phyloP scores from a whole-genome alignment of 2,888 invertebrate species.

The Poecilus cupreus region DNA sequence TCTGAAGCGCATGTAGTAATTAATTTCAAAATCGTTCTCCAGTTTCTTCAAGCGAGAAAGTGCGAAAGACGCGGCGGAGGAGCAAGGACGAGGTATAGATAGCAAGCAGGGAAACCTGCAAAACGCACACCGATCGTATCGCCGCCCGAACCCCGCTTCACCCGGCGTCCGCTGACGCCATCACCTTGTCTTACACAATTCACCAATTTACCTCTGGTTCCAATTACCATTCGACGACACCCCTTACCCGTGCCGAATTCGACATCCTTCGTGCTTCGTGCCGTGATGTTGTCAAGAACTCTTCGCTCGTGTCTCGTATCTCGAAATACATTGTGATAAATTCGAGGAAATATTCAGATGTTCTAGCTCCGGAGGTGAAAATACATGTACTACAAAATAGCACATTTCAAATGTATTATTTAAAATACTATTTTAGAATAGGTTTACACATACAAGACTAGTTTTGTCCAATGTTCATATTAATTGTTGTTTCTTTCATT shows the following conservation, averaged over 20 bases:
- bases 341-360: not conserved
- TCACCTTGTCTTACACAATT: slow-evolving; percentile 52
- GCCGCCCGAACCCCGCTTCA: not conserved
- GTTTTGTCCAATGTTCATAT: too few relatives aligned
- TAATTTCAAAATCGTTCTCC: slow-evolving; percentile 55
- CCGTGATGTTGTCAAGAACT: slow-evolving; percentile 6
- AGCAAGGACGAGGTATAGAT: slow-evolving; percentile 7
- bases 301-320: not conserved
- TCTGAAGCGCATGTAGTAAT: slow-evolving; percentile 55
- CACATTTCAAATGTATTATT: too few relatives aligned
- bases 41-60: slow-evolving; percentile 50
- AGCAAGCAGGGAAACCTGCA: slow-evolving; percentile 11
- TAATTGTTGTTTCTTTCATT: too few relatives aligned
- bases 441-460: too few relatives aligned
- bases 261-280: slow-evolving; percentile 6
- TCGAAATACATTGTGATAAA: not conserved
- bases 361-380: not conserved
- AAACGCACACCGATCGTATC: slow-evolving; percentile 49
- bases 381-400: too few relatives aligned
- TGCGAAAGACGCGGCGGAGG: slow-evolving; percentile 22
- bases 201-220: slow-evolving; percentile 54
- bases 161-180: not conserved
- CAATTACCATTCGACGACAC: slow-evolving; percentile 55
- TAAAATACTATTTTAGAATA: too few relatives aligned
- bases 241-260: slow-evolving; percentile 4